phyloP scores from a whole-genome alignment of 2,113 vertebrate species.

The Steatornis caripensis region DNA sequence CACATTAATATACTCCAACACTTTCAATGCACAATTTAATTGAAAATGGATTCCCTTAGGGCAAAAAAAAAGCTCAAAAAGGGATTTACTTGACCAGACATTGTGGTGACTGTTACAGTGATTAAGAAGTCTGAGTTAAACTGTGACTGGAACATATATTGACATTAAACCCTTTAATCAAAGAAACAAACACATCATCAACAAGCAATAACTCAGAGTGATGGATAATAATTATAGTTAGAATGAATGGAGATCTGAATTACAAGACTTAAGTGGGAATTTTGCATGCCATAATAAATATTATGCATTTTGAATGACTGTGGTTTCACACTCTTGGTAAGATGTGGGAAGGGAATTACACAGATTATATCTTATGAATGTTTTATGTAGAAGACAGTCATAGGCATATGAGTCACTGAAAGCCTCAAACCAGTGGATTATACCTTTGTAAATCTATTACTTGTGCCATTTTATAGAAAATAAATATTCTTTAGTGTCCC shows the following conservation, averaged over 20 bases:
- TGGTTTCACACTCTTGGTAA: background rate
- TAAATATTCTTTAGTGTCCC: background rate
- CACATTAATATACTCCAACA: background rate
- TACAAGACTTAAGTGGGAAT: background rate
- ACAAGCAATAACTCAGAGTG: background rate
- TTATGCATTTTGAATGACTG: background rate
- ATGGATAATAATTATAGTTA: background rate
- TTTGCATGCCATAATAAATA: background rate
- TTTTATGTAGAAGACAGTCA: background rate
- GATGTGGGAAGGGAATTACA: background rate
- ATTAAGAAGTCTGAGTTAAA: background rate
- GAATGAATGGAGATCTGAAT: background rate
- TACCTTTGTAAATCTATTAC: background rate
- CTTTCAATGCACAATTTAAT: background rate
- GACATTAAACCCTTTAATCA: slow-evolving; percentile 18
- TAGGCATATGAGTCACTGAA: background rate
- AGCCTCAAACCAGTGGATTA: background rate
- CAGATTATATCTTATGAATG: background rate
- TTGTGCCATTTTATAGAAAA: background rate
- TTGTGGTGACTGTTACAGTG: background rate
- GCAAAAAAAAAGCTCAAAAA: background rate
- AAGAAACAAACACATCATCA: slow-evolving; percentile 29
- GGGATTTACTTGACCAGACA: slow-evolving; percentile 31
- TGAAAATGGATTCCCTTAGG: background rate
- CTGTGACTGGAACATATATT: background rate